phyloP scores from a whole-genome alignment of 2,888 invertebrate genomes.

The Nebria salina region DNA sequence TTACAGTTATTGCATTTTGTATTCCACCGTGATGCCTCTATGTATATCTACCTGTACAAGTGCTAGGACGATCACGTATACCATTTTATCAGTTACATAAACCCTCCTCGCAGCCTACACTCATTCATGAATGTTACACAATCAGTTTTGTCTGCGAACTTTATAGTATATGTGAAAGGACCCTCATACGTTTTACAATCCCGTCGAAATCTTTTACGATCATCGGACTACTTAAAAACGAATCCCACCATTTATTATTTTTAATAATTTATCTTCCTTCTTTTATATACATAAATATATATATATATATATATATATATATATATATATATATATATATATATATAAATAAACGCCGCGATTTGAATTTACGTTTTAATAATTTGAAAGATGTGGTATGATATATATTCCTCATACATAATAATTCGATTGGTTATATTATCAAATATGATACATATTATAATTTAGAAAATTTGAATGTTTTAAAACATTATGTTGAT shows the following conservation, averaged over 20 bases:
- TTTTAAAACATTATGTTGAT: too few species aligned
- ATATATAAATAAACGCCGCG: too few species aligned
- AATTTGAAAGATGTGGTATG: too few species aligned
- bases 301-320: too few species aligned
- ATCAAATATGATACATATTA: too few species aligned
- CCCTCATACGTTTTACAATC: background rate
- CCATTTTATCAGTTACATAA: constrained; percentile 39
- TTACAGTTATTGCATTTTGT: constrained; percentile 43
- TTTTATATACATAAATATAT: too few species aligned
- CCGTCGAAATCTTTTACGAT: background rate
- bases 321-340: too few species aligned
- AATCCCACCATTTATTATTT: background rate
- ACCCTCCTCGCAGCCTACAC: background rate
- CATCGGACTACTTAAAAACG: background rate
- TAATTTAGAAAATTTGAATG: too few species aligned
- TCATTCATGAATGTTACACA: background rate
- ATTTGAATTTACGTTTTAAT: too few species aligned
- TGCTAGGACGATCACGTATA: constrained; percentile 38
- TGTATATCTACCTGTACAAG: constrained; percentile 34
- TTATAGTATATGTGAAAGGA: background rate
- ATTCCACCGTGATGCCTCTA: constrained; percentile 15
- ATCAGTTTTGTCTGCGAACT: background rate
- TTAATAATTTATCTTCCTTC: too few species aligned
- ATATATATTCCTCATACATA: too few species aligned
- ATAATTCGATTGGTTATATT: too few species aligned